phyloP scores from a whole-genome alignment of 2,113 vertebrate genomes.

The Notothenia coriiceps region DNA sequence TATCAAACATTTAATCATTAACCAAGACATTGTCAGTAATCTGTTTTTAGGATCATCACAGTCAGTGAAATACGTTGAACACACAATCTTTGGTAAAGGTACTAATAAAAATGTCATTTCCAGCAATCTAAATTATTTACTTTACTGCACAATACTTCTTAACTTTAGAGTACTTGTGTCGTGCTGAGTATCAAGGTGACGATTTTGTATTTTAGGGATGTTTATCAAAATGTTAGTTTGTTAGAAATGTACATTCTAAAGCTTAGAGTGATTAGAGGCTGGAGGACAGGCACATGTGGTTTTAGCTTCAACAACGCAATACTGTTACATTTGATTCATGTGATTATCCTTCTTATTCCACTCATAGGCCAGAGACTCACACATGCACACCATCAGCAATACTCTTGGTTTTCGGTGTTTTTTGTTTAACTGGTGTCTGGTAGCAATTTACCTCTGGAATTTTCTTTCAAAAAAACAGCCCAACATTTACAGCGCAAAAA shows the following conservation, averaged over 20 bases:
- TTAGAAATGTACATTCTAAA: background rate
- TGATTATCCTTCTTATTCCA: background rate
- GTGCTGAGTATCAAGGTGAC: background rate
- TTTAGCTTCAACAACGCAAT: background rate
- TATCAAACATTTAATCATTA: conserved; percentile 77
- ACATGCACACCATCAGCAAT: background rate
- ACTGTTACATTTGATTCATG: background rate
- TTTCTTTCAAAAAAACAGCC: background rate
- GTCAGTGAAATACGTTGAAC: background rate
- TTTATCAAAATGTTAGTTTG: background rate
- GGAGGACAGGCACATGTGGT: background rate
- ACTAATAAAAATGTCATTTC: background rate
- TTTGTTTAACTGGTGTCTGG: background rate
- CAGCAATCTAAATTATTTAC: background rate
- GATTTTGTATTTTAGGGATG: background rate
- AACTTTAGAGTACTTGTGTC: background rate
- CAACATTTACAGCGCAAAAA: background rate
- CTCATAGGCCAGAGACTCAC: background rate
- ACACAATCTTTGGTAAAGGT: background rate
- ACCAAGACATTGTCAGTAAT: conserved; percentile 40
- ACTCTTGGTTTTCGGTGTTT: background rate
- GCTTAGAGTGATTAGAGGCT: background rate
- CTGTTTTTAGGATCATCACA: conserved; percentile 1
- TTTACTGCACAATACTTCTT: background rate
- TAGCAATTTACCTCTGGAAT: background rate